Percentiles rank a stretch among this genome's conserved stretches.
phyloP scores from a whole-genome alignment of 2,113 vertebrate genomes.

The Craseonycteris thonglongyai region DNA sequence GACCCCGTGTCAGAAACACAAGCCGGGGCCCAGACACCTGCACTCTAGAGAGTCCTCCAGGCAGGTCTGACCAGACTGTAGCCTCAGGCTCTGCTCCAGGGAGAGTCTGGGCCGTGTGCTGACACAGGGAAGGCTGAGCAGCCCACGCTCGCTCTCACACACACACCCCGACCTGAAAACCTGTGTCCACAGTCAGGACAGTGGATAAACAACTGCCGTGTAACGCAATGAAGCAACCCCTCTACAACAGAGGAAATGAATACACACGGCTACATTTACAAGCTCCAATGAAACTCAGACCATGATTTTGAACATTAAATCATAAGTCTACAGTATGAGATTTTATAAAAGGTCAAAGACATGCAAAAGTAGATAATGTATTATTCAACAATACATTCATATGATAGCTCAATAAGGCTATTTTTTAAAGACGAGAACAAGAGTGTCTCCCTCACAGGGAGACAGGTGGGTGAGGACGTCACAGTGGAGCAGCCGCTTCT shows the following conservation, averaged over 20 bases:
- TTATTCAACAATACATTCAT: background rate
- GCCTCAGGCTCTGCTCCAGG: background rate
- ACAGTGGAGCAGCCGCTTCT: background rate
- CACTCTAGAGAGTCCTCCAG: background rate
- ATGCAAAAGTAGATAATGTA: background rate
- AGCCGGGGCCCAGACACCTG: background rate
- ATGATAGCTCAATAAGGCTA: background rate
- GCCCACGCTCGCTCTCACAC: background rate
- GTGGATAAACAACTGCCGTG: background rate
- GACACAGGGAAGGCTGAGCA: background rate
- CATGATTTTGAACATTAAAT: background rate
- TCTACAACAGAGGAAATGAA: background rate
- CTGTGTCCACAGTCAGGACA: background rate
- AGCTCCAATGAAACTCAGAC: background rate
- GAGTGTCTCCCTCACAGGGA: background rate
- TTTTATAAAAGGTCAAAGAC: background rate
- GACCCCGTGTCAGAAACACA: background rate
- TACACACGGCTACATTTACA: background rate
- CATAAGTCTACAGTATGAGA: background rate
- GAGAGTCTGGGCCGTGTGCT: background rate
- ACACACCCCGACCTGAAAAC: background rate
- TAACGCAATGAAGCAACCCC: background rate
- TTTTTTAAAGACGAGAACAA: background rate
- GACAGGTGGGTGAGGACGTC: background rate
- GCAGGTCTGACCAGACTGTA: background rate